Evolutionary conservation across 2,113 vertebrate species (phyloP).

Genomic region (Bufo bufo): DNA sequence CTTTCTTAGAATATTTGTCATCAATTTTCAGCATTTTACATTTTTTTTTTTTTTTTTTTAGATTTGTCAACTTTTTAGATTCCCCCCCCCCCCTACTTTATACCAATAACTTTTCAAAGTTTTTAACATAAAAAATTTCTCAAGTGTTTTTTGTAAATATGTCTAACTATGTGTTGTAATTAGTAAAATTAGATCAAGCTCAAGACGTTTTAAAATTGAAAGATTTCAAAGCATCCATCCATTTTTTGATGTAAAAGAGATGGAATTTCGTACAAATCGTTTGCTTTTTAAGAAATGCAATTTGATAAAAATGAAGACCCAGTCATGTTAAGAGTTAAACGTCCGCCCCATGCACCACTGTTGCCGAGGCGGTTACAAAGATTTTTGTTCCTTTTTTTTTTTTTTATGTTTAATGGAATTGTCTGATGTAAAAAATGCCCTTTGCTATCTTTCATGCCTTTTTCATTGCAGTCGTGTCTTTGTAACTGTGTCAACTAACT

Average conservation of each 20-base stretch:
- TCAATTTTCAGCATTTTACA: conserved; percentile 8
- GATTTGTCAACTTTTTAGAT: conserved; percentile 37
- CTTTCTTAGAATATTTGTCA: conserved; percentile 33
- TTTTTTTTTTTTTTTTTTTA: neutral
- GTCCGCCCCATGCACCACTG: neutral
- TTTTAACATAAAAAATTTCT: conserved; percentile 22
- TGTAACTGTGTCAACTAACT: conserved; percentile 38
- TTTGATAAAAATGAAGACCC: neutral
- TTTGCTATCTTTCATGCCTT: conserved; percentile 36
- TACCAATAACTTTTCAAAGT: conserved; percentile 49
- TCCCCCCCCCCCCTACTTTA: conserved; percentile 15
- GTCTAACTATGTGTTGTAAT: conserved; percentile 41
- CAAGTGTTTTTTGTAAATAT: conserved; percentile 39
- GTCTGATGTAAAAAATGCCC: neutral
- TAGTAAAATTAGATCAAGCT: neutral
- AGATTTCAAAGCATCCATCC: neutral
- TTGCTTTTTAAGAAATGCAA: neutral
- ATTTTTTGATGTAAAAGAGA: neutral
- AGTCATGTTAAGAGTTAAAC: neutral
- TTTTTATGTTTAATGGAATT: conserved; percentile 20
- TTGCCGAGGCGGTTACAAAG: neutral
- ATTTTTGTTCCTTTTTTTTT: neutral
- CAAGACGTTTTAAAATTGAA: neutral
- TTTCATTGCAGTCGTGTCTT: conserved; percentile 38
- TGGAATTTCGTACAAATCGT: neutral